Percentiles rank a stretch among this genome's conserved stretches.
These are phyloP conservation scores for Hippocampus mohnikei DNA, from an alignment of 2,113 vertebrate genomes.

Conservation along the genomic window DNA sequence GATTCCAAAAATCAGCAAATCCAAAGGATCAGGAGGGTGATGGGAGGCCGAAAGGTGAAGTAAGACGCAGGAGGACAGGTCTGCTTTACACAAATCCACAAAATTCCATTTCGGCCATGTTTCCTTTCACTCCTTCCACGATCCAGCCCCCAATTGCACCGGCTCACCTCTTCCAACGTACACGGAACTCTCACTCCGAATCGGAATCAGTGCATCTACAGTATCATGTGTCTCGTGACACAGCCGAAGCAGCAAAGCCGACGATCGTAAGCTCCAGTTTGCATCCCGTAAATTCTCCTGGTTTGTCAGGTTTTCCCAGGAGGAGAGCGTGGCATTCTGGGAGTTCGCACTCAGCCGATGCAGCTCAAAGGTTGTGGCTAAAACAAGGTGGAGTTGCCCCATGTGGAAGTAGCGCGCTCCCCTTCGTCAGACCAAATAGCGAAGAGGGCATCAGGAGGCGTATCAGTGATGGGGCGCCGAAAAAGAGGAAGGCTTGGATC, in stretches of 20 bases:
- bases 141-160: slow-evolving; percentile 13
- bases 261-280: neutral
- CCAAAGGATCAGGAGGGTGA: slow-evolving; percentile 9
- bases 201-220: slow-evolving; percentile 50
- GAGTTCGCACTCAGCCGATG: slow-evolving; percentile 68
- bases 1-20: slow-evolving; percentile 1
- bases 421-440: slow-evolving; percentile 55
- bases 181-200: slow-evolving; percentile 59
- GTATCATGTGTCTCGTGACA: neutral
- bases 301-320: slow-evolving; percentile 23
- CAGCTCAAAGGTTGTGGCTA: slow-evolving; percentile 48
- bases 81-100: slow-evolving; percentile 18
- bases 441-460: slow-evolving; percentile 55
- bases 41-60: neutral
- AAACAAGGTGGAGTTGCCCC: slow-evolving; percentile 12
- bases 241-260: neutral
- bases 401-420: neutral
- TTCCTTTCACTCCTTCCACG: slow-evolving; percentile 16
- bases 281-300: slow-evolving; percentile 8
- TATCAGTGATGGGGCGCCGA: slow-evolving; percentile 49
- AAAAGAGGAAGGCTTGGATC: slow-evolving; percentile 77
- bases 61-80: slow-evolving; percentile 34
- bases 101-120: slow-evolving; percentile 23
- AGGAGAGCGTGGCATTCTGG: slow-evolving; percentile 71
- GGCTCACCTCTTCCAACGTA: slow-evolving; percentile 11